Evolutionary conservation across 2,888 invertebrate species (phyloP).

Genomic region (Blomia tropicalis): DNA sequence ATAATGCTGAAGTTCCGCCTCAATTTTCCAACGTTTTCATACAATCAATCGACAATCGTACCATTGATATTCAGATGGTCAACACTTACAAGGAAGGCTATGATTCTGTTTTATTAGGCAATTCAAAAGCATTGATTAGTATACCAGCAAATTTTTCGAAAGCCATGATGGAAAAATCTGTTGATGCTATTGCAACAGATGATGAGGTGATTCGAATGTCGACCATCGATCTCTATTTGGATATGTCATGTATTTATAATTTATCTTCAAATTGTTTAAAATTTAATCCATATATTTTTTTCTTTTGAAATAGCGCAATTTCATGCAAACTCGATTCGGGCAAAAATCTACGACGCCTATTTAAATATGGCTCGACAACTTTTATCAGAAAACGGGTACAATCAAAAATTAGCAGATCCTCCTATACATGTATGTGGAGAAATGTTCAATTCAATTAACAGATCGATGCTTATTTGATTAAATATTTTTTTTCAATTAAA

Average conservation of each 20-base stretch:
- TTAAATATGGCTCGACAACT: constrained; percentile 12
- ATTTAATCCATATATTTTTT: not conserved
- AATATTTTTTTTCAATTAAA: not conserved
- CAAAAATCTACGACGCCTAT: constrained; percentile 19
- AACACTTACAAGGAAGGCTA: not conserved
- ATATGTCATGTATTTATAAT: constrained; percentile 62
- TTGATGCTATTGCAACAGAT: constrained; percentile 42
- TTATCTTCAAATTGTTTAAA: not conserved
- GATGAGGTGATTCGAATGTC: constrained; percentile 71
- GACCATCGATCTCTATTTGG: constrained; percentile 71
- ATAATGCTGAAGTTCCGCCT: constrained; percentile 34
- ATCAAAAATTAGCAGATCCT: constrained; percentile 20
- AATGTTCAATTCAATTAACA: not conserved
- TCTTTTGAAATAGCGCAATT: constrained; percentile 24
- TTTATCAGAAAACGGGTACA: constrained; percentile 6
- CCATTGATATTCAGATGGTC: constrained; percentile 37
- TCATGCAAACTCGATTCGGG: constrained; percentile 2
- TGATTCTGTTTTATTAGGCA: not conserved
- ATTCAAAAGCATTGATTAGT: not conserved
- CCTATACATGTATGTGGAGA: constrained; percentile 23
- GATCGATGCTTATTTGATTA: not conserved
- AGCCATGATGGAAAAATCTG: not conserved
- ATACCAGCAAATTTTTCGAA: not conserved
- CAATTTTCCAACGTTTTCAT: constrained; percentile 36
- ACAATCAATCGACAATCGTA: constrained; percentile 51